Evolutionary conservation across 2,113 vertebrate species (phyloP).

Genomic region (Okapia johnstoni): DNA sequence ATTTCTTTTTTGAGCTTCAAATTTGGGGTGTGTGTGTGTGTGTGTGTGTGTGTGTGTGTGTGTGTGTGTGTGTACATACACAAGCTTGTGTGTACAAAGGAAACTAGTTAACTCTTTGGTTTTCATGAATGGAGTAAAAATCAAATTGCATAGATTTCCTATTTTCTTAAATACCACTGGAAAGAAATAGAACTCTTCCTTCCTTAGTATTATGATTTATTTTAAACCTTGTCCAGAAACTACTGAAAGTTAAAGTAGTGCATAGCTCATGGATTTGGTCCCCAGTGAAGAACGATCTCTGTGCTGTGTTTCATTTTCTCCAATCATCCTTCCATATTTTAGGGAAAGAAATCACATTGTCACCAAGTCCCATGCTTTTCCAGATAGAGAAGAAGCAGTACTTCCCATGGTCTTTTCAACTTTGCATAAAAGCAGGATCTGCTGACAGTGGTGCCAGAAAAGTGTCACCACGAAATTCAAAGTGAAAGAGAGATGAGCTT

Average conservation of each 20-base stretch:
- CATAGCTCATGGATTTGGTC: neutral
- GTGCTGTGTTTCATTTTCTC: neutral
- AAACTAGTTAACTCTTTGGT: neutral
- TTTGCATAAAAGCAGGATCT: neutral
- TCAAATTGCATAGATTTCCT: neutral
- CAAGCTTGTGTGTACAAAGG: neutral
- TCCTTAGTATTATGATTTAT: constrained; percentile 41
- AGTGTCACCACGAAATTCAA: neutral
- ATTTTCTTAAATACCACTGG: constrained; percentile 1
- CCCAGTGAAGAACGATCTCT: neutral
- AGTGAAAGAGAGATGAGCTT: neutral
- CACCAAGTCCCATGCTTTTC: constrained; percentile 29
- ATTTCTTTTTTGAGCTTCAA: neutral
- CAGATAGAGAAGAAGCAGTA: constrained; percentile 38
- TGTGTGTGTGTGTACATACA: neutral
- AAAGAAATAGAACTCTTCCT: constrained; percentile 15
- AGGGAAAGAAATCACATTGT: constrained; percentile 29
- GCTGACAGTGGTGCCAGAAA: neutral
- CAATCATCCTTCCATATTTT: constrained; percentile 24
- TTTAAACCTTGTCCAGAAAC: constrained; percentile 36
- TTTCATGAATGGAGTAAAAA: neutral
- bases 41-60: neutral
- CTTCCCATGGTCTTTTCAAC: constrained; percentile 34
- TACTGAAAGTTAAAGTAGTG: constrained; percentile 39
- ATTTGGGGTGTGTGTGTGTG: neutral